Conservation (phyloP, 2,113 vertebrate species). For the Rallus limicola region DNA sequence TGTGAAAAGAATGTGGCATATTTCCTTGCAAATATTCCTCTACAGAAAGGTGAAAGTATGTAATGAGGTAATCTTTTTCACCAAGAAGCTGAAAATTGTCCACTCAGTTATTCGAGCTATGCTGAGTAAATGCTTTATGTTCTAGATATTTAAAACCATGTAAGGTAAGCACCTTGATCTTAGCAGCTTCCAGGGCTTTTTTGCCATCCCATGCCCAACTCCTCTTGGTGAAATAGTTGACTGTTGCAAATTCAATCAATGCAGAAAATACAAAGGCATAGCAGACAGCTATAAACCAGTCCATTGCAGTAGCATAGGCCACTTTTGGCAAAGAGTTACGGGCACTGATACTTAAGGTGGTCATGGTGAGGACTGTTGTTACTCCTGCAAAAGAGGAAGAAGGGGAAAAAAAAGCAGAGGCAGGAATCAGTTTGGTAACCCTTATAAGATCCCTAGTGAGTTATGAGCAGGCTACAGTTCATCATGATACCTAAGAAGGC, state of each 20-base stretch:
- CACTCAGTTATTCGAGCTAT: not conserved
- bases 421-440: not conserved
- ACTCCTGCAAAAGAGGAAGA: constrained; percentile 79
- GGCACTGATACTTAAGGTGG: constrained; percentile 96
- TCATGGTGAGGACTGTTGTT: constrained; percentile 98
- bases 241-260: constrained; percentile 95
- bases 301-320: constrained; percentile 97
- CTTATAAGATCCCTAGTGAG: fast-evolving
- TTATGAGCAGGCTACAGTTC: not conserved
- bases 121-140: not conserved
- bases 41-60: not conserved
- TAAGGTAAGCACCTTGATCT: constrained; percentile 84
- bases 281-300: constrained; percentile 99
- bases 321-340: constrained; percentile 97
- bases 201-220: constrained; percentile 99
- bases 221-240: constrained; percentile 98
- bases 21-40: not conserved
- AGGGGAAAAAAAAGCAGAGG: not conserved
- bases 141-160: not conserved
- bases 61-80: not conserved
- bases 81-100: not conserved
- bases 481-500: not conserved
- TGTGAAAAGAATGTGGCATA: not conserved
- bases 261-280: constrained; percentile 98
- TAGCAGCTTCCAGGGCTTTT: constrained; percentile 92